A percentile compares a stretch with the other conserved stretches of the same genome.
Conservation (phyloP, 1,140 invertebrate genomes). For the Drosophila tani region DNA sequence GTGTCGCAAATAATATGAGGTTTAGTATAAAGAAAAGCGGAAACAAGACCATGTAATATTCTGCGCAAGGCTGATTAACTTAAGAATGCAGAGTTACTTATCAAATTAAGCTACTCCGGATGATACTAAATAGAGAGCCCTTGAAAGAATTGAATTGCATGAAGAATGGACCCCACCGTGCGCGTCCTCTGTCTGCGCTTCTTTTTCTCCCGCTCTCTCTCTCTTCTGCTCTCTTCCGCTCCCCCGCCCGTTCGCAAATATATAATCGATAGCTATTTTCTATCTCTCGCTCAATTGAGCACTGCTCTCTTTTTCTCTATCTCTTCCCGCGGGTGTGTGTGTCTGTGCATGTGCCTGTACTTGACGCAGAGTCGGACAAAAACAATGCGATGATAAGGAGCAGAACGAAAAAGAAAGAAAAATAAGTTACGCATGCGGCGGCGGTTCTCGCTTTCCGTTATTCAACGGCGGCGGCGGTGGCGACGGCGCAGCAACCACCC, state of each 20-base stretch:
- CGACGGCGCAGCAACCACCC: constrained; percentile 57
- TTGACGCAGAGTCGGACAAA: constrained; percentile 47
- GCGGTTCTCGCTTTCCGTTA: constrained; percentile 23
- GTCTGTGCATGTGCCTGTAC: constrained; percentile 21
- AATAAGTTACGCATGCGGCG: constrained; percentile 74
- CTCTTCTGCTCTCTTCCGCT: constrained; percentile 1
- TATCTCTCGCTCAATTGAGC: constrained; percentile 19
- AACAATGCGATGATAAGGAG: constrained; percentile 48
- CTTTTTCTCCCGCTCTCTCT: background rate
- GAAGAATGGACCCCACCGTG: constrained; percentile 28
- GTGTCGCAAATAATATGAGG: too few species aligned
- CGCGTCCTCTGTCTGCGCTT: constrained; percentile 12
- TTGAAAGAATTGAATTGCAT: background rate
- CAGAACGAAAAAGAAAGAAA: constrained; percentile 35
- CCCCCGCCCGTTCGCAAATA: constrained; percentile 14
- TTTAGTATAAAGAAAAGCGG: too few species aligned
- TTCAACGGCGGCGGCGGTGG: constrained; percentile 10
- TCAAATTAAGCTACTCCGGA: background rate
- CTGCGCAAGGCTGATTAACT: background rate
- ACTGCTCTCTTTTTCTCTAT: constrained; percentile 16
- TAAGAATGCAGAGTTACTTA: background rate
- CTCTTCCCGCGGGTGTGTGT: constrained; percentile 4
- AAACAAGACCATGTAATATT: background rate
- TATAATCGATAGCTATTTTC: constrained; percentile 46
- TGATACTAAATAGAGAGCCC: background rate